Base-by-base conservation (phyloP, 2,113 vertebrate genomes). In the Mesoclemmys tuberculata region DNA sequence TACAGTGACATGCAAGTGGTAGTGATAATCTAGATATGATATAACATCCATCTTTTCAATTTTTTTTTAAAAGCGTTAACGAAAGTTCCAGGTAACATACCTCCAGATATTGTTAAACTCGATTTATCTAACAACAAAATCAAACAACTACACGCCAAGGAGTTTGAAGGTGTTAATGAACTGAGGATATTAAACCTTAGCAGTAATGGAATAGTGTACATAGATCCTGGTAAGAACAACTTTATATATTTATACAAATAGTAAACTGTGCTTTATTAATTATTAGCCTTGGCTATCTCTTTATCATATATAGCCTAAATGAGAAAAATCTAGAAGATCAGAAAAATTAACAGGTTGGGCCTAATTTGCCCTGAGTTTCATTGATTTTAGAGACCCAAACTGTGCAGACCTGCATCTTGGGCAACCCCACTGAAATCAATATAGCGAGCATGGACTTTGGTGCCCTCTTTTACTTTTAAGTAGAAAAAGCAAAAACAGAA, bases 61-160 rank as follows among this genome's bases (percentile, higher is more conserved):
- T 95, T 83, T 82, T 71, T 90, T 48, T 75, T 98, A 94, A 80
- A 98, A 99, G 99, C 98, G 92, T 93, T 99, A 98, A 99, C 98
- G 90, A 98, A 98, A 97, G 97, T 99, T 95, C 99, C 99, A 56
- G 96, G 97, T 51, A 98, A 99, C 81, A 98, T 99, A 94, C 98
- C 99, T 87, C 98, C 98, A 89, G 99, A 99, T 96, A 98, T 99
- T 74, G 98, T 99, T 89, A 99, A 99, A 98, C 98, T 99, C 93
- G 99, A 99, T 97, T 96, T 99, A 92, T 99, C 99, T 85, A 95
- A 91, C 82, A 99, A 99, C 97, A 98, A 97, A 98, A 99, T 99
- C 92, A 98, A 96, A 93, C 98, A 99, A 84, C 98, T 99, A 93
- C 98, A 97, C 96, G 97, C 99, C 92, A 99, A 99, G 96, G 98